Conservation (phyloP, 2,888 invertebrate genomes). For the Serripes groenlandicus region DNA sequence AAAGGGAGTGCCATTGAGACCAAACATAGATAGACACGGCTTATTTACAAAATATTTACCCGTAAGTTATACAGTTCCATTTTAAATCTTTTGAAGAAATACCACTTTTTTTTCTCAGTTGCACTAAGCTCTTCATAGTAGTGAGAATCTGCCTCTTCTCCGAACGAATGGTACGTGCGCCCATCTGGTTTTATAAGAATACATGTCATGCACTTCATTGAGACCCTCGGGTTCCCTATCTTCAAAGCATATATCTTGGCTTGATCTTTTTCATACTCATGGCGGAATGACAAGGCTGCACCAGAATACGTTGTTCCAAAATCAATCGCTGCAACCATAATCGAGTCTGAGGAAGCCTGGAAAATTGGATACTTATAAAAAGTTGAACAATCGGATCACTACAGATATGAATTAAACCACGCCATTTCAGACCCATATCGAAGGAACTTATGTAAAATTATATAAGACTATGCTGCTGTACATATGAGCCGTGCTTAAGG, state of each 20-base stretch:
- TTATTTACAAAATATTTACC: neutral
- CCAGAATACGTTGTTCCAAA: conserved; percentile 4
- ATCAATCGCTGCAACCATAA: conserved; percentile 5
- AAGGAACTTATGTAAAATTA: no score
- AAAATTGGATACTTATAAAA: no score
- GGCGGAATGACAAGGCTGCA: neutral
- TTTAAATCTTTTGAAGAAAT: conserved; percentile 12
- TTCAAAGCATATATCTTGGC: neutral
- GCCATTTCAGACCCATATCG: no score
- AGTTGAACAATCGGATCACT: no score
- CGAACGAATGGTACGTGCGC: neutral
- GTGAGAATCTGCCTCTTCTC: conserved; percentile 3
- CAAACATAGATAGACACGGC: no score
- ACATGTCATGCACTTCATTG: conserved; percentile 9
- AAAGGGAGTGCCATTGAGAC: no score
- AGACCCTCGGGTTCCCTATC: conserved; percentile 7
- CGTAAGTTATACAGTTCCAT: conserved; percentile 11
- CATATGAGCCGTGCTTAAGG: no score
- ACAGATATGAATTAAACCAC: no score
- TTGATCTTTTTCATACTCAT: neutral
- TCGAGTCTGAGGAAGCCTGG: no score
- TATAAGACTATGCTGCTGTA: no score
- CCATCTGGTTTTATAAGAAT: conserved; percentile 12
- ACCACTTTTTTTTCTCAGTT: conserved; percentile 3
- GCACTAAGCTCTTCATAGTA: conserved; percentile 1